Percentiles rank a stretch among this genome's conserved stretches.
phyloP scores from a whole-genome alignment of 2,888 invertebrate genomes.

The Heterodera filipjevi region DNA sequence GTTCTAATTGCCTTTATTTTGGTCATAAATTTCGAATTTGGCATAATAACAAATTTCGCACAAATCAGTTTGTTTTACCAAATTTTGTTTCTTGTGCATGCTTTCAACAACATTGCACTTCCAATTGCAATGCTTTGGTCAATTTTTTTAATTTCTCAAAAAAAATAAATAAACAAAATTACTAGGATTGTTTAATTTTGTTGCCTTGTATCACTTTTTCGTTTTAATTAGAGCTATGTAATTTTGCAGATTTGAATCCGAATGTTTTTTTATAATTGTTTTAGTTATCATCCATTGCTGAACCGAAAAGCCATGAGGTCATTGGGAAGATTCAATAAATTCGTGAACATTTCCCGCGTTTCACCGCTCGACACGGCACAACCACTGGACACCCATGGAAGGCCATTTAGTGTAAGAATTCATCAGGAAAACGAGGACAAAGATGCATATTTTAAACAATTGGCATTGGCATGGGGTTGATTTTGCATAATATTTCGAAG shows the following conservation, averaged over 20 bases:
- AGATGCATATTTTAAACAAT: not conserved
- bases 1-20: not conserved
- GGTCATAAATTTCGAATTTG: not conserved
- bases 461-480: not conserved
- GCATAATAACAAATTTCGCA: not conserved
- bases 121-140: not conserved
- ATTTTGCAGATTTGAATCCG: too few relatives aligned
- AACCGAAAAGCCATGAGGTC: not conserved
- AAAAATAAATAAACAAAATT: too few relatives aligned
- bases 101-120: not conserved
- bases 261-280: not conserved
- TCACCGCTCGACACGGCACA: not conserved
- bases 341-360: not conserved
- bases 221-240: too few relatives aligned
- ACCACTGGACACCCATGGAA: not conserved
- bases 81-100: not conserved
- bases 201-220: too few relatives aligned
- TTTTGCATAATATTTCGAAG: too few relatives aligned
- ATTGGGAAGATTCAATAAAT: not conserved
- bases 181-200: too few relatives aligned
- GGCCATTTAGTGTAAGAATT: not conserved
- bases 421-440: not conserved
- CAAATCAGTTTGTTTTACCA: not conserved
- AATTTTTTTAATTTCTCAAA: not conserved
- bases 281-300: not conserved